Evolutionary conservation across 1,140 invertebrate species (phyloP), one percentile per base, ranked within the genome.

Genomic region (Diabrotica virgifera): DNA sequence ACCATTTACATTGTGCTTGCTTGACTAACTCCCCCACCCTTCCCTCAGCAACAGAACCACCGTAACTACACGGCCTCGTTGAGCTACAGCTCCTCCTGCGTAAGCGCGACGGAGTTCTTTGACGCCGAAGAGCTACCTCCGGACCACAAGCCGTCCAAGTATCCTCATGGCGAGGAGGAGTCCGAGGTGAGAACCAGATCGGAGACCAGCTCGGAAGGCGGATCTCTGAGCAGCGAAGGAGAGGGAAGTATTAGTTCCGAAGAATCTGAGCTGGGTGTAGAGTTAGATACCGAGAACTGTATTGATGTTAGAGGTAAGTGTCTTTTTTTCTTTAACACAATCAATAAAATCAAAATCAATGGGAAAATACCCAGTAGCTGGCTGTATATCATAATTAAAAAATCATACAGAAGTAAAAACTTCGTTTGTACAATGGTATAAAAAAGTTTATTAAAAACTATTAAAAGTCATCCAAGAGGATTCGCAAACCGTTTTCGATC

Each of bases 61-160:
- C 79, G 81, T 54, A 81, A 80, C 13, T 83, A 86, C 68, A 84
- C 84, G 63, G 84, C 85, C 71, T 88, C 87, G 4, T 78, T 88
- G 54, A 90, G 89, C 70, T 88, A 89, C 77, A 90, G 88, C 74
- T 90, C 89, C 50, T 89, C 88, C 7, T 89, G 87, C 67, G 83
- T 90, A n/a, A 90, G 89, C 62, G 86, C 89, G n/a, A 91, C 90
- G 0, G 91, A 93, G 77, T 93, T 91, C 81, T 93, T 89, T 78
- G 91, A 93, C 80, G 91, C 91, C n/a, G 87, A 90, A 77, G 90
- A 92, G 58, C 37, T 74, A 9, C 63, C 72, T 12, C 59, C 60
- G 7, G 72, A 75, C 12, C 75, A 74, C 62, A 62, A 53, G 7
- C 14, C 59, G 14, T 12, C 62, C 13, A 52, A 40, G 35, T 56